Conservation (phyloP, 2,888 invertebrate genomes). For the Melieria omissa region DNA sequence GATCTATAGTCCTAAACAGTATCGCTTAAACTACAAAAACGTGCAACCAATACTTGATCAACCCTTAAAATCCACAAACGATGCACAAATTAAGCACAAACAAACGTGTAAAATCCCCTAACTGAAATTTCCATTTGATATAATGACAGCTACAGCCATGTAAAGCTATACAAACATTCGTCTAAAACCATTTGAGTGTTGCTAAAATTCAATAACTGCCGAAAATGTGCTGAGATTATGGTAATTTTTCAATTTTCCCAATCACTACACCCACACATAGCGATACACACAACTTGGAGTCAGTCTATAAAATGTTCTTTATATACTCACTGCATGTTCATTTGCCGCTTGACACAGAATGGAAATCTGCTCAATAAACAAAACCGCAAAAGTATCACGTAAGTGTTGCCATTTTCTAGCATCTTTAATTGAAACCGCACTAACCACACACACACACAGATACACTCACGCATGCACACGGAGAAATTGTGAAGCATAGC, state of each 20-base stretch:
- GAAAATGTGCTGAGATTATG: constrained; percentile 6
- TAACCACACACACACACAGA: constrained; percentile 20
- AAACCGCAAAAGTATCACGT: constrained; percentile 37
- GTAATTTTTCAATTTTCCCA: constrained; percentile 26
- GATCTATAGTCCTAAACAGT: too few species aligned
- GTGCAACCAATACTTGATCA: too few species aligned
- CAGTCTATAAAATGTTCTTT: not conserved
- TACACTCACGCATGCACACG: not conserved
- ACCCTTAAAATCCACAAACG: too few species aligned
- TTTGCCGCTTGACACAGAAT: not conserved
- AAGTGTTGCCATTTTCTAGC: constrained; percentile 35
- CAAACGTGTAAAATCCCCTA: too few species aligned
- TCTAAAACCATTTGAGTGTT: not conserved
- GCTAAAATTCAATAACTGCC: constrained; percentile 17
- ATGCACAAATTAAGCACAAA: too few species aligned
- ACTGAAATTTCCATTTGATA: too few species aligned
- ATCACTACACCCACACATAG: not conserved
- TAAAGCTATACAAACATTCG: too few species aligned
- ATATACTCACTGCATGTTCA: not conserved
- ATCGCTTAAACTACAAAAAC: too few species aligned
- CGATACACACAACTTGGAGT: not conserved
- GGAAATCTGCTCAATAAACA: constrained; percentile 29
- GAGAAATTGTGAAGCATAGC: not conserved
- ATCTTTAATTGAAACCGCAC: constrained; percentile 37
- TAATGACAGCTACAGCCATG: too few species aligned